A percentile compares a stretch with the other conserved stretches of the same genome.
Evolutionary conservation across 2,797 vertebrate genomes (phyloP).

Genomic region (Centropyge bicolor): DNA sequence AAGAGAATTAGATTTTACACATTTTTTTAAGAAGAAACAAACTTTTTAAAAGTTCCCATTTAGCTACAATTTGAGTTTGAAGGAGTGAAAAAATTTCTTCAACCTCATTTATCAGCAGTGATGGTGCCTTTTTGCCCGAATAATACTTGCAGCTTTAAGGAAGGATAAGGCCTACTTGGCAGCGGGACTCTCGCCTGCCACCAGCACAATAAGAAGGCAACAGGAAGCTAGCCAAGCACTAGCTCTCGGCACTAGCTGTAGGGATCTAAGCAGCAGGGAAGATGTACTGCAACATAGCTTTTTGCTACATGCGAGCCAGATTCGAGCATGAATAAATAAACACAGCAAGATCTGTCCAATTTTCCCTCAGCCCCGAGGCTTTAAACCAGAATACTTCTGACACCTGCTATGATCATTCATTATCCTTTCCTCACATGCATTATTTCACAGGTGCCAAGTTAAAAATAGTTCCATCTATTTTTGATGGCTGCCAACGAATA

Average conservation of each 20-base stretch:
- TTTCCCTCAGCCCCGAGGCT: constrained; percentile 53
- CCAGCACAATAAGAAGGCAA: constrained; percentile 75
- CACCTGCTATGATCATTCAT: constrained; percentile 75
- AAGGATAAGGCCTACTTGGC: constrained; percentile 75
- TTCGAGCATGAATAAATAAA: constrained; percentile 78
- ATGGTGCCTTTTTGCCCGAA: constrained; percentile 20
- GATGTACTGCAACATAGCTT: constrained; percentile 65
- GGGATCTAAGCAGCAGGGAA: constrained; percentile 62
- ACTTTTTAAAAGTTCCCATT: not conserved
- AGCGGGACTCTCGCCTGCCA: constrained; percentile 61
- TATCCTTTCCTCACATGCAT: constrained; percentile 65
- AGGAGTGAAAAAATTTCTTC: constrained; percentile 6
- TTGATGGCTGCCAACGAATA: constrained; percentile 56
- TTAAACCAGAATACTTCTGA: constrained; percentile 72
- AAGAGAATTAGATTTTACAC: not conserved
- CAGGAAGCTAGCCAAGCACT: constrained; percentile 73
- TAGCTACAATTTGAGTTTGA: constrained; percentile 6
- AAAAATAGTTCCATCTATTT: constrained; percentile 69
- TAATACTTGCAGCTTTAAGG: constrained; percentile 65
- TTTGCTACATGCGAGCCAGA: constrained; percentile 68
- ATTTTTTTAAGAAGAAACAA: not conserved
- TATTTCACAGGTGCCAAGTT: constrained; percentile 69
- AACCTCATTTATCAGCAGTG: constrained; percentile 45
- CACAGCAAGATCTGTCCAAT: constrained; percentile 68
- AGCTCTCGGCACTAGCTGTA: constrained; percentile 68